These are phyloP conservation scores for Cosmopolites sordidus DNA, from an alignment of 2,888 invertebrate species.

Conservation along the genomic window DNA sequence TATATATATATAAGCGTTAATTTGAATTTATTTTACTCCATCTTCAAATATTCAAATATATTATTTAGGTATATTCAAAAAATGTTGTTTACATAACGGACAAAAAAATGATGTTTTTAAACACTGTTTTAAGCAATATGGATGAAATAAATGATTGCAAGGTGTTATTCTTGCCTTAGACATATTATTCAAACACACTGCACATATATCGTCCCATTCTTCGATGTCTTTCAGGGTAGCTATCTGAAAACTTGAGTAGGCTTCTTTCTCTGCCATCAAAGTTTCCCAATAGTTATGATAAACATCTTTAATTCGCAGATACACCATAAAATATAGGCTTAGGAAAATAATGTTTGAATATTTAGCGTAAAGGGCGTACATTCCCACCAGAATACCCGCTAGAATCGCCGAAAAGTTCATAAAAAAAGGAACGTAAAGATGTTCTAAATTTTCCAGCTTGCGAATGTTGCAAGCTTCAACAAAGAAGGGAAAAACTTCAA, in stretches of 20 bases:
- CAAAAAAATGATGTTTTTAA: conserved; percentile 65
- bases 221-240: conserved; percentile 65
- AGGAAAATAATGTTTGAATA: conserved; percentile 36
- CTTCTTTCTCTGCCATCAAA: conserved; percentile 38
- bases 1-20: no score
- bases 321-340: conserved; percentile 43
- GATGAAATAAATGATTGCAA: conserved; percentile 76
- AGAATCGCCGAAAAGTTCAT: conserved; percentile 56
- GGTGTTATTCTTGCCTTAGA: conserved; percentile 69
- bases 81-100: conserved; percentile 63
- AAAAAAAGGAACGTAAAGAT: conserved; percentile 63
- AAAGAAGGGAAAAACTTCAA: conserved; percentile 58
- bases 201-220: conserved; percentile 70
- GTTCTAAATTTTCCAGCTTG: conserved; percentile 65
- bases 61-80: neutral
- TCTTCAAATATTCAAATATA: no score
- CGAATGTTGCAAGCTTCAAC: conserved; percentile 57
- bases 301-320: conserved; percentile 42
- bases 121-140: conserved; percentile 68
- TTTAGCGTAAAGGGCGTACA: conserved; percentile 27
- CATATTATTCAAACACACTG: conserved; percentile 70
- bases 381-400: conserved; percentile 28
- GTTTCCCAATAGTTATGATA: conserved; percentile 41
- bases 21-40: no score
- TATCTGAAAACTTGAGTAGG: conserved; percentile 44